A percentile compares a stretch with the other conserved stretches of the same genome.
phyloP scores from a whole-genome alignment of 1,140 invertebrate species.

The Procambarus clarkii region DNA sequence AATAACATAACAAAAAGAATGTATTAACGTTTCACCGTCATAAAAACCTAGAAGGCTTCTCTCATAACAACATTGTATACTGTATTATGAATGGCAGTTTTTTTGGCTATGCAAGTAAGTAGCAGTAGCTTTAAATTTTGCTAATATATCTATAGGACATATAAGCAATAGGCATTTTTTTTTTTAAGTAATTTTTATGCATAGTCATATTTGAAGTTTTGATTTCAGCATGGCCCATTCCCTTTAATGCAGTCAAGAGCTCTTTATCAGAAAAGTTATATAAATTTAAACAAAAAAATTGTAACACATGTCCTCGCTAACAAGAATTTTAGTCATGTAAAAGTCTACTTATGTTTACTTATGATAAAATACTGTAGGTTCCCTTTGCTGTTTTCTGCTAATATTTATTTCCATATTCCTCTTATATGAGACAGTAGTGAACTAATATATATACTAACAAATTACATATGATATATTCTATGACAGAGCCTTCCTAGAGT shows the following conservation, averaged over 20 bases:
- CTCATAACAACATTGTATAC: no score
- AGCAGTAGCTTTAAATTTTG: neutral
- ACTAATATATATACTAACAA: constrained; percentile 56
- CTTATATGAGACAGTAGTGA: constrained; percentile 23
- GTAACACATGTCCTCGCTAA: neutral
- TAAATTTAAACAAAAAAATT: neutral
- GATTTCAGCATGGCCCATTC: neutral
- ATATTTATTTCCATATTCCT: constrained; percentile 38
- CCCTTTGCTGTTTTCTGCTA: neutral
- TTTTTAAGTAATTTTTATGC: neutral
- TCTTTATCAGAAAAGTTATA: neutral
- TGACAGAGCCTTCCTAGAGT: constrained; percentile 65
- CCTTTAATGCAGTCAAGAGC: no score
- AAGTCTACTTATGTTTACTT: neutral
- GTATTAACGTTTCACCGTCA: no score
- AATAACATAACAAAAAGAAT: no score
- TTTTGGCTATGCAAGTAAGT: neutral
- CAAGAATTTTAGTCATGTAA: constrained; percentile 7
- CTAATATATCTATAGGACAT: neutral
- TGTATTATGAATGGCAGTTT: no score
- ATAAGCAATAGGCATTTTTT: neutral
- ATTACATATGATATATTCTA: constrained; percentile 51
- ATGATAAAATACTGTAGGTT: neutral
- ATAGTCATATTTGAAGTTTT: neutral
- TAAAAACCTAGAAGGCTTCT: no score